Conservation (phyloP, 2,888 invertebrate genomes). For the Diarsia rubi region DNA sequence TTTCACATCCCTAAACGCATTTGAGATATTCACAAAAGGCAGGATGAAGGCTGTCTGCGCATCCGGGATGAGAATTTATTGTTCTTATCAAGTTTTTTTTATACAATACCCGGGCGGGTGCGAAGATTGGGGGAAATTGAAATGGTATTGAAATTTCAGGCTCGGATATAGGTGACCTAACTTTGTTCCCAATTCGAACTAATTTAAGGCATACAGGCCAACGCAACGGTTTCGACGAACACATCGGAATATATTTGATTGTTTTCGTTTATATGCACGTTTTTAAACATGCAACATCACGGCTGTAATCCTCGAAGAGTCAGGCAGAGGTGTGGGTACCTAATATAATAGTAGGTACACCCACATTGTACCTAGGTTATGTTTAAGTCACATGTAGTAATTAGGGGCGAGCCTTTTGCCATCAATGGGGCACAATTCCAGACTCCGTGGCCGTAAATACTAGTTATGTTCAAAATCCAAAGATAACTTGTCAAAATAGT, state of each 20-base stretch:
- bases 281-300: not conserved
- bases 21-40: slow-evolving; percentile 64
- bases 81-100: slow-evolving; percentile 53
- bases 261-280: not conserved
- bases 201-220: not conserved
- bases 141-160: slow-evolving; percentile 40
- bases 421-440: too few species aligned
- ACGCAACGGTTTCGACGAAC: slow-evolving; percentile 3
- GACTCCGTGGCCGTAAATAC: too few species aligned
- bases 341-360: too few species aligned
- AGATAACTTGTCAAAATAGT: not conserved
- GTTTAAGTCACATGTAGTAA: too few species aligned
- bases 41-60: slow-evolving; percentile 63
- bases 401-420: too few species aligned
- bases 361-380: too few species aligned
- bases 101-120: slow-evolving; percentile 28
- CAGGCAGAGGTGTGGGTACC: too few species aligned
- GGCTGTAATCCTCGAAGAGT: too few species aligned
- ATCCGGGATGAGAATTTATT: slow-evolving; percentile 62
- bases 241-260: not conserved
- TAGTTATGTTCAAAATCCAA: too few species aligned
- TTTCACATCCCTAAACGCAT: slow-evolving; percentile 46
- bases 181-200: slow-evolving; percentile 22
- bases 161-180: not conserved
- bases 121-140: slow-evolving; percentile 33